Base-by-base conservation (phyloP, 2,888 invertebrate species). In the Amorpha juglandis region DNA sequence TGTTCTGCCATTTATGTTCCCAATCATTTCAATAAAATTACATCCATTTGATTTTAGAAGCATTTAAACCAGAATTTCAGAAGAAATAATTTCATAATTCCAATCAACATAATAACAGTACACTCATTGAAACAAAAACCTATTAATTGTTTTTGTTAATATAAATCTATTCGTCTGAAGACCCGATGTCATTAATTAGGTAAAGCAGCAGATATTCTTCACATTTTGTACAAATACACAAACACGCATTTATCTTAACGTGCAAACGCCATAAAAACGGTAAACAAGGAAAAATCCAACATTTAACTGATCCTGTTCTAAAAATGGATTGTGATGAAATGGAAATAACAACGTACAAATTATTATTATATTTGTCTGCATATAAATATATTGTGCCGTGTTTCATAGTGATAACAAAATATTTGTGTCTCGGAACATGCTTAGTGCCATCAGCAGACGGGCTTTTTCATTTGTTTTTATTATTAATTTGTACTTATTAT, bases 401-500 rank as follows among this genome's bases (percentile, higher is more conserved):
- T 90, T 89, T 87, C 87, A 83, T 83, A 78, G 75, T 80, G 80
- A 80, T 77, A 78, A 83, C 77, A 74, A 78, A 75, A 77, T 74
- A 74, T 78, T 80, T 82, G 80, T 87, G 81, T 83, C 75, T 85
- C 84, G 88, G 87, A 90, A 90, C 88, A 89, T 88, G 82, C 87
- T 79, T 84, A 84, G 92, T 92, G 92, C 92, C 92, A 92, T 92
- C 86, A 80, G 87, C 86, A 84, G 87, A 89, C 90, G 81, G 83
- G 85, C 84, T 85, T 74, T 80, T 88, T 84, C 83, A 87, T 81
- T 79, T 84, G 89, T 88, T 81, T 86, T 83, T 81, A 78, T 78
- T 80, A 82, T 83, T 86, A 84, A 84, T 88, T 87, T 92, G 92
- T 92, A 92, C 92, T 92, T 92, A 92, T 90, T 79, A 50, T 80